These are phyloP conservation scores for Aporophyla lueneburgensis DNA, from an alignment of 2,888 invertebrate species.

Conservation along the genomic window DNA sequence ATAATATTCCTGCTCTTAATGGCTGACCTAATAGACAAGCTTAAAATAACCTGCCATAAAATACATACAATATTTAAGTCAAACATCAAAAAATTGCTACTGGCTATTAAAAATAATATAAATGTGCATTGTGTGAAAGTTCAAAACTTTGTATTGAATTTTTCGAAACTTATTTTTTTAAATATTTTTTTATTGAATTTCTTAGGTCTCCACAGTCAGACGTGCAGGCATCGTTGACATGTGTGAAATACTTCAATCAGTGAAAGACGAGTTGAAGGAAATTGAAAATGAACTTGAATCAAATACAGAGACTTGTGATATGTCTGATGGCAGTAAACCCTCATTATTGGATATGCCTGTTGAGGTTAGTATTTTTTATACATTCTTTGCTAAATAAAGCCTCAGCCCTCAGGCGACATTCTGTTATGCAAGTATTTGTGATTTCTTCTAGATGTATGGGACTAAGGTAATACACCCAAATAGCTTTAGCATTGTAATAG, in stretches of 20 bases:
- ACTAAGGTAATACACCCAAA: neutral
- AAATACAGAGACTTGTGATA: slow-evolving; percentile 60
- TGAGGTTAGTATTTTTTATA: slow-evolving; percentile 76
- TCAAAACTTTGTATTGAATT: neutral
- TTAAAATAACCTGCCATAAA: neutral
- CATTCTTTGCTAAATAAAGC: neutral
- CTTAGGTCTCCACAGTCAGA: slow-evolving; percentile 8
- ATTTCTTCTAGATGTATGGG: neutral
- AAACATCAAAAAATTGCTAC: neutral
- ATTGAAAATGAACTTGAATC: slow-evolving; percentile 74
- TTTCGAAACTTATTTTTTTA: neutral
- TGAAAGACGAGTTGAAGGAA: slow-evolving; percentile 76
- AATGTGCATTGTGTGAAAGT: neutral
- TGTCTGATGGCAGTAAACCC: slow-evolving; percentile 72
- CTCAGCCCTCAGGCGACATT: neutral
- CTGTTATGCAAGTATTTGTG: neutral
- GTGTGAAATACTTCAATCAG: slow-evolving; percentile 80
- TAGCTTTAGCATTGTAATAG: neutral
- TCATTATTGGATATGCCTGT: slow-evolving; percentile 83
- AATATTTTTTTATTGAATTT: neutral
- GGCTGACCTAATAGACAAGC: neutral
- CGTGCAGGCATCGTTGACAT: slow-evolving; percentile 67
- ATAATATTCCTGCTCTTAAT: slow-evolving; percentile 7
- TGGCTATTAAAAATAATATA: neutral
- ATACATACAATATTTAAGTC: neutral